These are phyloP conservation scores for Charanyca ferruginea DNA, from an alignment of 2,888 invertebrate genomes.

Conservation along the genomic window DNA sequence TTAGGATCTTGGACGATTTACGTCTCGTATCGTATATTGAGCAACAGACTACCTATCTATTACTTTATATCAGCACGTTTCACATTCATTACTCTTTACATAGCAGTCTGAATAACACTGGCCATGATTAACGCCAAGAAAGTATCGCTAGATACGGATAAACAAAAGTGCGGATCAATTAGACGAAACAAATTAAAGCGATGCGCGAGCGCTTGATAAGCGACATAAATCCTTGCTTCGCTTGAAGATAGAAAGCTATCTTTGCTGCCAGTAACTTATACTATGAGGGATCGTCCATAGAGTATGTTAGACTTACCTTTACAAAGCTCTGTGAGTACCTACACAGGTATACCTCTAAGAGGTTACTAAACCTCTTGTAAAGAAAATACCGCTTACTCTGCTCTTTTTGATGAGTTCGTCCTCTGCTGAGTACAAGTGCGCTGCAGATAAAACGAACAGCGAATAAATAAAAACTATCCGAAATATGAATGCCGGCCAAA, in stretches of 20 bases:
- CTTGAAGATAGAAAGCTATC: conserved; percentile 57
- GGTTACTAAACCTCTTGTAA: neutral
- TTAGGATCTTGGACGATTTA: too few species aligned
- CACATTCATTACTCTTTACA: conserved; percentile 10
- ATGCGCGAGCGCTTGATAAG: conserved; percentile 51
- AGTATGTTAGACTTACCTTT: conserved; percentile 21
- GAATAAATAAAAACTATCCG: neutral
- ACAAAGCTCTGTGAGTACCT: too few species aligned
- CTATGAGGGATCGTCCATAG: conserved; percentile 36
- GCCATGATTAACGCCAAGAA: conserved; percentile 32
- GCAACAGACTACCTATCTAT: neutral
- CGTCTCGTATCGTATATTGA: too few species aligned
- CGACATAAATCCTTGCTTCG: conserved; percentile 52
- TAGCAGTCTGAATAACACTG: conserved; percentile 7
- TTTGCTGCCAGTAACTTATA: conserved; percentile 32
- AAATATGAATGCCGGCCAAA: neutral
- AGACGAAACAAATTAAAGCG: conserved; percentile 58
- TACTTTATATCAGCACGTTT: neutral
- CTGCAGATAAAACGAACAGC: neutral
- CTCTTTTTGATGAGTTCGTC: neutral
- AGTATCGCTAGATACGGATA: conserved; percentile 21
- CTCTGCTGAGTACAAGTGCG: neutral
- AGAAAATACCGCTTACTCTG: neutral
- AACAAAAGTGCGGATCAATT: conserved; percentile 48
- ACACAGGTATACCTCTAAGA: too few species aligned